phyloP scores from a whole-genome alignment of 2,888 invertebrate species.

The Lepidocyrtinus sp. region DNA sequence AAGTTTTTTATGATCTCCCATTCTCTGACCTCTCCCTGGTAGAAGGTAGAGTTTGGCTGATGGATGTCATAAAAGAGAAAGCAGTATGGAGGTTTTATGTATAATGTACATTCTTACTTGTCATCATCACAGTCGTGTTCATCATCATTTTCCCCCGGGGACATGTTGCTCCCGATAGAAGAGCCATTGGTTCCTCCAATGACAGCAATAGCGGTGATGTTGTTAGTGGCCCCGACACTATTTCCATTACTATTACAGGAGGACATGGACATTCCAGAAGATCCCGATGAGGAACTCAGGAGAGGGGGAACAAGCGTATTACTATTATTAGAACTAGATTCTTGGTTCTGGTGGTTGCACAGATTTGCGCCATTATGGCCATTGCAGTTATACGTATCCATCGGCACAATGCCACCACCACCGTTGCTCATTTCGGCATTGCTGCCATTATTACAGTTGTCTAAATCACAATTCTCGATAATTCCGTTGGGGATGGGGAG shows the following conservation, averaged over 20 bases:
- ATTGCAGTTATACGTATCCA: conserved; percentile 23
- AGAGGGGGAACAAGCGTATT: conserved; percentile 57
- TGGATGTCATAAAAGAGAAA: conserved; percentile 17
- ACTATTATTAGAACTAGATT: conserved; percentile 33
- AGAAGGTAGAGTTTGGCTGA: background rate
- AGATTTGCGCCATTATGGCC: conserved; percentile 37
- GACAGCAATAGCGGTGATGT: conserved; percentile 31
- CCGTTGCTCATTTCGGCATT: conserved; percentile 35
- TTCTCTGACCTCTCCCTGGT: conserved; percentile 4
- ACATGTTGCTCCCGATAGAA: conserved; percentile 63
- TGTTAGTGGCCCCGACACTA: conserved; percentile 24
- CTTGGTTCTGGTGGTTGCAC: conserved; percentile 27
- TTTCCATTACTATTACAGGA: conserved; percentile 36
- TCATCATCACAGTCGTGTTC: conserved; percentile 71
- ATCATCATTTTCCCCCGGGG: conserved; percentile 69
- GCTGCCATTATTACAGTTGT: conserved; percentile 32
- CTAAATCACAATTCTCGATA: conserved; percentile 46
- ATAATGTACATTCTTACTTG: conserved; percentile 64
- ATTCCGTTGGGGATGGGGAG: conserved; percentile 40
- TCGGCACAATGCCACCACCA: conserved; percentile 38
- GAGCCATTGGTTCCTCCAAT: conserved; percentile 49
- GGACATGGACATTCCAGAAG: conserved; percentile 36
- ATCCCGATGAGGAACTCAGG: conserved; percentile 39
- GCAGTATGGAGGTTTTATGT: conserved; percentile 21
- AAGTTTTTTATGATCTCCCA: conserved; percentile 38